Base-by-base conservation (phyloP, 2,797 vertebrate genomes). In the Pagetopsis macropterus region DNA sequence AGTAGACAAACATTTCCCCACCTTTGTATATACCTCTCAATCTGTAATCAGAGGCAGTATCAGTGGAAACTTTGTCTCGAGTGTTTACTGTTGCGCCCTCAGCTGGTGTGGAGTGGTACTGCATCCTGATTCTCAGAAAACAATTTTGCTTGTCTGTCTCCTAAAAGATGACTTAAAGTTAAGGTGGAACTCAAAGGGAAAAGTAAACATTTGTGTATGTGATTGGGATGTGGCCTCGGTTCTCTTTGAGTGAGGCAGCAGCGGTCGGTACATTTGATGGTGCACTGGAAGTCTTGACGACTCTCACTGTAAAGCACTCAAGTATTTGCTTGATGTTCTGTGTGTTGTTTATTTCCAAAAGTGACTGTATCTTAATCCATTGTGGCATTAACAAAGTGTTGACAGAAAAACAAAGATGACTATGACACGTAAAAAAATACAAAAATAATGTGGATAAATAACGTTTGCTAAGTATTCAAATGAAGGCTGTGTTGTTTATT, bases 311-410 rank as follows among this genome's bases (percentile, higher is more conserved):
- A 87, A 91, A 90, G 79, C 87, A 89, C 87, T 87, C 80, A 94
- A 93, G 94, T 96, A 94, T 95, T 92, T 84, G 91, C 93, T 96
- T 96, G 95, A 96, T 96, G 96, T 95, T 96, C 95, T 94, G 91
- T 96, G 95, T 96, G 94, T 96, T 94, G 93, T 96, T 96, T 89
- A 76, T 87, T 93, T 94, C 92, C 92, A 93, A 96, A 87, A 95
- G 95, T 97, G 96, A 95, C 94, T 96, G 96, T 97, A 96, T 95
- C 95, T 95, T 96, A 95, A 95, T 93, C 95, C 95, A 93, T 95
- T 95, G 96, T 97, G 95, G 94, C 94, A 96, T 90, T 87, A 79
- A 84, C 82, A 85, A 88, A 87, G 94, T 95, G 95, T 95, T 95
- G 94, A 92, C 92, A 91, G 95, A 94, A 95, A 95, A 94, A 94